These are phyloP conservation scores for Tenrec ecaudatus DNA, from an alignment of 2,113 vertebrate species.

Conservation along the genomic window DNA sequence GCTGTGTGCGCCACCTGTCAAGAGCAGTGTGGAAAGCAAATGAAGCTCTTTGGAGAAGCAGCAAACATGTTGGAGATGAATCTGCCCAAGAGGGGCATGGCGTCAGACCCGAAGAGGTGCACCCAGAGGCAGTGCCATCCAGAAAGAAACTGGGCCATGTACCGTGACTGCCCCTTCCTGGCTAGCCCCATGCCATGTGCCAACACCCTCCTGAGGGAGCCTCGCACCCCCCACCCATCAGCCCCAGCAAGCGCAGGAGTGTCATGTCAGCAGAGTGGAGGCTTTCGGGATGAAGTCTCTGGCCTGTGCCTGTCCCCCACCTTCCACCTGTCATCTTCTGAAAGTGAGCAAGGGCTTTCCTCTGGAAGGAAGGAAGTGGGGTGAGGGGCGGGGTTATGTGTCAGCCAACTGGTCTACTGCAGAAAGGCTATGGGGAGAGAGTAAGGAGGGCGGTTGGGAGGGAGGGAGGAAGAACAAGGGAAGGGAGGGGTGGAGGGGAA, in stretches of 20 bases:
- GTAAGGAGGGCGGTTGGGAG: not conserved
- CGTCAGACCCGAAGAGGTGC: not conserved
- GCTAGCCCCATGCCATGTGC: not conserved
- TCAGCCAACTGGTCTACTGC: not conserved
- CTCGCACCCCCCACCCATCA: not conserved
- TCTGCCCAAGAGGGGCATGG: not conserved
- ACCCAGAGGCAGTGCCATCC: not conserved
- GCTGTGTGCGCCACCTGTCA: conserved; percentile 70
- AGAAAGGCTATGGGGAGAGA: not conserved
- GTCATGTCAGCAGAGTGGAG: not conserved
- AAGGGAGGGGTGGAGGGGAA: not conserved
- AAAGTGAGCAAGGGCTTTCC: not conserved
- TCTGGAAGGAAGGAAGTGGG: not conserved
- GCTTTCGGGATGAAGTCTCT: not conserved
- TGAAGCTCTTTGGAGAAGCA: conserved; percentile 72
- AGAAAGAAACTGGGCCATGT: not conserved
- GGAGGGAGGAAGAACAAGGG: not conserved
- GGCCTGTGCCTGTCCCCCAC: not conserved
- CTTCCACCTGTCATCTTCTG: not conserved
- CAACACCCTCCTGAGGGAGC: not conserved
- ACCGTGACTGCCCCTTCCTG: too few species aligned
- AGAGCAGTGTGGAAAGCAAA: conserved; percentile 14
- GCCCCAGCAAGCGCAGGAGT: not conserved
- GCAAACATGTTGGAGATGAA: conserved; percentile 58
- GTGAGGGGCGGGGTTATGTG: too few species aligned